Evolutionary conservation across 2,113 vertebrate genomes (phyloP).

Genomic region (Butastur rufipennis): DNA sequence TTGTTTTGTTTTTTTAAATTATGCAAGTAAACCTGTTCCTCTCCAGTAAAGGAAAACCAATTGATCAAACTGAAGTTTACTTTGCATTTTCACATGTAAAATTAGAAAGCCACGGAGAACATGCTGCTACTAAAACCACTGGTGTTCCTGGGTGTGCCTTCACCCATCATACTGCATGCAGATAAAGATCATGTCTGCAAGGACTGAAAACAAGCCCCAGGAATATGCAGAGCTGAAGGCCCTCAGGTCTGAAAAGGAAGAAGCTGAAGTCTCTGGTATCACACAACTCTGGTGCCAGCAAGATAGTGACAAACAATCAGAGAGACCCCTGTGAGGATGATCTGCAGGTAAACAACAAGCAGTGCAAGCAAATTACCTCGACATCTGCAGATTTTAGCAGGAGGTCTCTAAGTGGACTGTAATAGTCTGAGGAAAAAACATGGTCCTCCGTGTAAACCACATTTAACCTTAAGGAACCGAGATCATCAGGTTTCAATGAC

Average conservation of each 20-base stretch:
- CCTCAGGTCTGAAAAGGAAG: background rate
- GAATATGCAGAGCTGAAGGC: background rate
- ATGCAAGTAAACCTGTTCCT: background rate
- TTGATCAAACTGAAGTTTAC: background rate
- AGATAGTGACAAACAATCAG: background rate
- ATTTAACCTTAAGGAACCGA: constrained; percentile 93
- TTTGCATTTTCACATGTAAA: background rate
- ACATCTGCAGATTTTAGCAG: constrained; percentile 87
- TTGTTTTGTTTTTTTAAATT: background rate
- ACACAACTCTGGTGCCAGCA: background rate
- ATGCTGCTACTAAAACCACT: background rate
- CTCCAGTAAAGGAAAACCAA: background rate
- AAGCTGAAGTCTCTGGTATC: background rate
- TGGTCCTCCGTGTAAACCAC: constrained; percentile 98
- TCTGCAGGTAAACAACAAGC: background rate
- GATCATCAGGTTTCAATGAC: constrained; percentile 89
- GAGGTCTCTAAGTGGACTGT: constrained; percentile 88
- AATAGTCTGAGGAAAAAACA: constrained; percentile 92
- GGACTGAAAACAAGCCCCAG: constrained; percentile 20
- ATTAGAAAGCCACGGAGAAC: background rate
- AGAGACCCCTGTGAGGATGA: background rate
- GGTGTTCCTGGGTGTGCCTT: constrained; percentile 54
- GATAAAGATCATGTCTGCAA: constrained; percentile 51
- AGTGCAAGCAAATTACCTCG: constrained; percentile 75
- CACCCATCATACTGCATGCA: background rate